These are phyloP conservation scores for Acanthoscelides obtectus DNA, from an alignment of 2,888 invertebrate species.

Conservation along the genomic window DNA sequence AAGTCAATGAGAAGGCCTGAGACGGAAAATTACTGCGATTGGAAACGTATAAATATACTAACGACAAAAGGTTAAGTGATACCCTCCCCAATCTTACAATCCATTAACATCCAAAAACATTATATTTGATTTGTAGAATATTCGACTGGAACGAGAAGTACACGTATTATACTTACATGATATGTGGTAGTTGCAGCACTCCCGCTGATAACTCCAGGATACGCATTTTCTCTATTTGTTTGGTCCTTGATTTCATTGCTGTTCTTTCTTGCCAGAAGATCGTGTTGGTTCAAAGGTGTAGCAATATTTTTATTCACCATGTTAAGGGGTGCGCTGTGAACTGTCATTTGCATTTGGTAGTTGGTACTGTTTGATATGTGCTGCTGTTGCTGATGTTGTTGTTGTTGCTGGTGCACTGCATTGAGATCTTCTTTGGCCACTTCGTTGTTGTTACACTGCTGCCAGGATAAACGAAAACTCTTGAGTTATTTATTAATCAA, in stretches of 20 bases:
- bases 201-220: constrained; percentile 11
- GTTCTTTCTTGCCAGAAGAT: constrained; percentile 34
- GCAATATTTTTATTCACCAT: constrained; percentile 63
- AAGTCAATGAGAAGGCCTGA: too few species aligned
- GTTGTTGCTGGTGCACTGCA: neutral
- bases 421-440: constrained; percentile 34
- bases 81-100: too few species aligned
- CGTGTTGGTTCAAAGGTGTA: constrained; percentile 58
- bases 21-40: too few species aligned
- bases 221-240: constrained; percentile 16
- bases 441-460: constrained; percentile 27
- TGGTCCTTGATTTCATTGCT: constrained; percentile 23
- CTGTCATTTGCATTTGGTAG: constrained; percentile 47
- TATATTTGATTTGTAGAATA: neutral
- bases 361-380: constrained; percentile 40
- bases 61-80: too few species aligned
- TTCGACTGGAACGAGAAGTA: constrained; percentile 7
- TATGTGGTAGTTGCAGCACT: constrained; percentile 23
- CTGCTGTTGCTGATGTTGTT: constrained; percentile 13
- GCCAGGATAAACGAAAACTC: constrained; percentile 24
- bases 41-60: too few species aligned
- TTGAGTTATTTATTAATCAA: too few species aligned
- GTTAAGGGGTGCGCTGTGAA: constrained; percentile 53
- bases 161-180: constrained; percentile 22
- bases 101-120: too few species aligned